A percentile compares a stretch with the other conserved stretches of the same genome.
Evolutionary conservation across 2,888 invertebrate species (phyloP).

Genomic region (Anticlea derivata): DNA sequence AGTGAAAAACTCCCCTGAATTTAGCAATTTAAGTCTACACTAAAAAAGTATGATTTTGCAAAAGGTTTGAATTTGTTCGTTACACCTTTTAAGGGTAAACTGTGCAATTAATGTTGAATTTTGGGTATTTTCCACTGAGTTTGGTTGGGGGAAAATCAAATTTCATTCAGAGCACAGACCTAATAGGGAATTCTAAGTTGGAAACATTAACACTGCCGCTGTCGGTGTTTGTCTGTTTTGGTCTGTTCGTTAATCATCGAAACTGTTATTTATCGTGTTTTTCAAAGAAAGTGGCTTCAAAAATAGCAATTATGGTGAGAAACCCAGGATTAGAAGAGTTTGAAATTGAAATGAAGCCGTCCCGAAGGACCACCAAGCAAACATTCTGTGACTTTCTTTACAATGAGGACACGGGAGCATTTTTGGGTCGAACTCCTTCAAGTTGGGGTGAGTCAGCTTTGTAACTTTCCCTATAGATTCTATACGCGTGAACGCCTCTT

Average conservation of each 20-base stretch:
- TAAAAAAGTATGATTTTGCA: no score
- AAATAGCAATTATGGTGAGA: conserved; percentile 49
- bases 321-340: conserved; percentile 68
- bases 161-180: no score
- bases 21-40: no score
- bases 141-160: no score
- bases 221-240: neutral
- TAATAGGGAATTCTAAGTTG: no score
- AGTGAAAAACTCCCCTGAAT: no score
- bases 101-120: no score
- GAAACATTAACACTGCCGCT: no score
- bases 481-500: neutral
- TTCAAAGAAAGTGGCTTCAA: conserved; percentile 34
- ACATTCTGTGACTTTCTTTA: conserved; percentile 59
- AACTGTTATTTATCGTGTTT: conserved; percentile 14
- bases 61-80: no score
- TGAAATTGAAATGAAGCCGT: conserved; percentile 63
- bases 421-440: conserved; percentile 75
- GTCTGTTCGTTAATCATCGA: neutral
- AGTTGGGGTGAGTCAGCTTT: conserved; percentile 79
- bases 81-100: no score
- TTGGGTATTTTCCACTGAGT: no score
- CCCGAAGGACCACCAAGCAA: conserved; percentile 44
- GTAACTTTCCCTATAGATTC: neutral
- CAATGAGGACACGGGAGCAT: conserved; percentile 68